phyloP scores from a whole-genome alignment of 2,888 invertebrate genomes.

The Spodoptera littoralis region DNA sequence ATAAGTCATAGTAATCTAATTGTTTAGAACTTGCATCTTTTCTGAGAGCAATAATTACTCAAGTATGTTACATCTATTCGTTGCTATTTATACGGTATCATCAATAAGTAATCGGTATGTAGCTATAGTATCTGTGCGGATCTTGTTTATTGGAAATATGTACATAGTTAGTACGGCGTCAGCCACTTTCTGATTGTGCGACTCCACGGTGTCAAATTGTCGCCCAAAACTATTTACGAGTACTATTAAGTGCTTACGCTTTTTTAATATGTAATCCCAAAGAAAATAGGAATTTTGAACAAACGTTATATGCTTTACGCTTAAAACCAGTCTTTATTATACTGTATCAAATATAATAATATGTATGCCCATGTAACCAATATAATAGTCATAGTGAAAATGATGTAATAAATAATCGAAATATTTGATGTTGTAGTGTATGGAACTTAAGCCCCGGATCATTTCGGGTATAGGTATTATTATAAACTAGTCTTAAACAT shows the following conservation, averaged over 20 bases:
- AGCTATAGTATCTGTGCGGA: conserved; percentile 1
- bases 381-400: conserved; percentile 70
- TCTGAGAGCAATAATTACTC: conserved; percentile 44
- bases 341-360: conserved; percentile 64
- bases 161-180: conserved; percentile 24
- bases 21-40: conserved; percentile 27
- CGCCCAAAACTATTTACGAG: conserved; percentile 39
- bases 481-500: conserved; percentile 77
- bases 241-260: conserved; percentile 46
- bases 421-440: conserved; percentile 79
- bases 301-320: conserved; percentile 76
- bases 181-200: background rate
- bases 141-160: conserved; percentile 20
- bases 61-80: conserved; percentile 26
- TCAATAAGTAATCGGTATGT: conserved; percentile 28
- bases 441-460: conserved; percentile 68
- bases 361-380: conserved; percentile 74
- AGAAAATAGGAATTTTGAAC: conserved; percentile 84
- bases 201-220: conserved; percentile 55
- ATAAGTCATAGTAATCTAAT: conserved; percentile 39
- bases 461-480: conserved; percentile 77
- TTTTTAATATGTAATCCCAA: conserved; percentile 67
- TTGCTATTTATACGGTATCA: conserved; percentile 35
- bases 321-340: conserved; percentile 64
- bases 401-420: conserved; percentile 69